Percentiles rank a stretch among this genome's conserved stretches.
phyloP scores from a whole-genome alignment of 2,113 vertebrate species.

The Euleptes europaea region DNA sequence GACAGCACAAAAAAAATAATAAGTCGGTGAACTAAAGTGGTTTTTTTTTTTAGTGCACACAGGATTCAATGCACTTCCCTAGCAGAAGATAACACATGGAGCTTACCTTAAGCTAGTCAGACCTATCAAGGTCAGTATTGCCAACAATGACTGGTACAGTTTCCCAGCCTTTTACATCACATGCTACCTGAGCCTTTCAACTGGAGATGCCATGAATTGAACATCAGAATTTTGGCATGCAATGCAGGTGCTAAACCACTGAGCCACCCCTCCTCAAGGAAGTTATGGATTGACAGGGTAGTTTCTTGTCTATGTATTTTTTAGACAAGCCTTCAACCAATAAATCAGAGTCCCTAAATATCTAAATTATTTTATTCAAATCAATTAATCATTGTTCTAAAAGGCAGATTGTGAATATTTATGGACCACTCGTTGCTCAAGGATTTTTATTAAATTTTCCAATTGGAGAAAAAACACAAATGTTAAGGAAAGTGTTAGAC shows the following conservation, averaged over 20 bases:
- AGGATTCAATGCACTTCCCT: background rate
- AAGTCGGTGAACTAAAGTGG: too few species aligned
- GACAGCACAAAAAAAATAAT: too few species aligned
- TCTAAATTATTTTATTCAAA: slow-evolving; percentile 29
- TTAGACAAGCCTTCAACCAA: slow-evolving; percentile 10
- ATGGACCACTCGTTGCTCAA: slow-evolving; percentile 5
- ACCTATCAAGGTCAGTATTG: too few species aligned
- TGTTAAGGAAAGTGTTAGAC: background rate
- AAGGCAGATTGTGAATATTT: slow-evolving; percentile 39
- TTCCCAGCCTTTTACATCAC: too few species aligned
- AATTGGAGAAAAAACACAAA: slow-evolving; percentile 19
- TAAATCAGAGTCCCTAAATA: slow-evolving; percentile 30
- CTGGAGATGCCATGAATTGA: too few species aligned
- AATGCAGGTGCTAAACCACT: too few species aligned
- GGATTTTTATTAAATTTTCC: slow-evolving; percentile 36
- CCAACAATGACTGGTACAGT: too few species aligned
- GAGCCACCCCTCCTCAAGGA: too few species aligned
- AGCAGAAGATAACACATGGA: background rate
- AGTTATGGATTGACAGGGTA: too few species aligned
- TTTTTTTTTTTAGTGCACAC: background rate
- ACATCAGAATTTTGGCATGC: too few species aligned
- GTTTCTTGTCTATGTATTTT: background rate
- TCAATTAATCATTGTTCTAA: slow-evolving; percentile 42
- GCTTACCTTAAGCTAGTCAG: too few species aligned
- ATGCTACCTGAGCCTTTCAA: too few species aligned